Evolutionary conservation across 2,113 vertebrate genomes (phyloP).

Genomic region (Labrus mixtus): DNA sequence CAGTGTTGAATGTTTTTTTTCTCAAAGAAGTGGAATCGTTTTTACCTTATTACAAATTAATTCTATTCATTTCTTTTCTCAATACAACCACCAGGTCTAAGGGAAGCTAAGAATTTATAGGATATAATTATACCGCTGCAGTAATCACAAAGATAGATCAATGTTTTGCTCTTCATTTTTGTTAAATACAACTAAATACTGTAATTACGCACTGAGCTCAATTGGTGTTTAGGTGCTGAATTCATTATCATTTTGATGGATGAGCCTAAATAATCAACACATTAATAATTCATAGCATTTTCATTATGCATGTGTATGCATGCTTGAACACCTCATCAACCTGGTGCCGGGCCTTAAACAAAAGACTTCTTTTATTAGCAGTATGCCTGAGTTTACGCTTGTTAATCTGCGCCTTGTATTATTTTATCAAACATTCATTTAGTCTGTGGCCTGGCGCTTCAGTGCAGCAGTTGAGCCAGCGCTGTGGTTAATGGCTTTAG

Average conservation of each 20-base stretch:
- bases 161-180: constrained; percentile 83
- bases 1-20: constrained; percentile 21
- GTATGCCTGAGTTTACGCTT: constrained; percentile 95
- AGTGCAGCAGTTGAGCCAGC: constrained; percentile 89
- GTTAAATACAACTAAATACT: constrained; percentile 95
- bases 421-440: constrained; percentile 99
- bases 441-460: constrained; percentile 86
- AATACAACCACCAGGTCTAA: constrained; percentile 32
- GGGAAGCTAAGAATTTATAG: constrained; percentile 46
- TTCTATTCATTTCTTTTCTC: not conserved
- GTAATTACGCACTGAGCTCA: constrained; percentile 98
- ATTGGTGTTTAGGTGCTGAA: constrained; percentile 98
- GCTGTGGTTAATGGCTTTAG: constrained; percentile 92
- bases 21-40: not conserved
- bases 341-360: constrained; percentile 97
- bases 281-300: constrained; percentile 99
- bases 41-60: not conserved
- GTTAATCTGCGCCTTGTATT: constrained; percentile 99
- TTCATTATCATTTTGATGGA: constrained; percentile 99
- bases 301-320: constrained; percentile 99
- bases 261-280: constrained; percentile 99
- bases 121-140: constrained; percentile 60
- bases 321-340: constrained; percentile 98
- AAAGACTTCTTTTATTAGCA: constrained; percentile 95
- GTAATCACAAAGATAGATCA: constrained; percentile 78